Base-by-base conservation (phyloP, 2,113 vertebrate genomes). In the Arothron firmamentum region DNA sequence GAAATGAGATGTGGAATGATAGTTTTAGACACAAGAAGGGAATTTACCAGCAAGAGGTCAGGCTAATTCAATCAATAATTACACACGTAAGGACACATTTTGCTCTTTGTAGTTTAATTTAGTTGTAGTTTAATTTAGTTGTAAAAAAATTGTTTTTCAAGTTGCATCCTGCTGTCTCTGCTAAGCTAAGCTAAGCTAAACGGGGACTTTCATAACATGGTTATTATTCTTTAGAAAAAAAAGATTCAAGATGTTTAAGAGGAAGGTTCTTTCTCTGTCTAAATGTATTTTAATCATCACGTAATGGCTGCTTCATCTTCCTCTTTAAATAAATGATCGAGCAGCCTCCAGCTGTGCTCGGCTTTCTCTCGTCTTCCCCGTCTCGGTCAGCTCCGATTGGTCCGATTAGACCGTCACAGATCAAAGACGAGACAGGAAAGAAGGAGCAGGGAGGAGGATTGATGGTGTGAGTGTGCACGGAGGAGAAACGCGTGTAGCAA, bases 311-410 rank as follows among this genome's bases (percentile, higher is more conserved):
- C 62, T 59, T 59, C 49, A 52, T 31, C 56, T 47, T 68, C 68
- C 69, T 65, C 61, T 70, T 56, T 77, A 75, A 79, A 80, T 72
- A 65, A 87, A 83, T 87, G 74, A 84, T 45, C 62, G 76, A 67
- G 61, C 67, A 48, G 52, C 34, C 73, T 75, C 73, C 76, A 80
- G 66, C 81, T 82, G 77, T 84, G 80, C 74, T 78, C 62, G 52
- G 71, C 64, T 47, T 28, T 19, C 42, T 21, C 70, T 78, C 64
- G 58, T 67, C 66, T 50, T 23, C n/a, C 46, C 23, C 3, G 41
- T 53, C 80, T 78, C 67, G 15, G 6, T 72, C 57, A 18, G 48
- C 75, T 54, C 42, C 73, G 78, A 79, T 75, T 80, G 82, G 79
- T 72, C 74, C 67, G 46, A 69, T 85, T 80, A 81, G 75, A 79